A percentile compares a stretch with the other conserved stretches of the same genome.
These are phyloP conservation scores for Reinhardtius hippoglossoides DNA, from an alignment of 2,113 vertebrate genomes.

Conservation along the genomic window DNA sequence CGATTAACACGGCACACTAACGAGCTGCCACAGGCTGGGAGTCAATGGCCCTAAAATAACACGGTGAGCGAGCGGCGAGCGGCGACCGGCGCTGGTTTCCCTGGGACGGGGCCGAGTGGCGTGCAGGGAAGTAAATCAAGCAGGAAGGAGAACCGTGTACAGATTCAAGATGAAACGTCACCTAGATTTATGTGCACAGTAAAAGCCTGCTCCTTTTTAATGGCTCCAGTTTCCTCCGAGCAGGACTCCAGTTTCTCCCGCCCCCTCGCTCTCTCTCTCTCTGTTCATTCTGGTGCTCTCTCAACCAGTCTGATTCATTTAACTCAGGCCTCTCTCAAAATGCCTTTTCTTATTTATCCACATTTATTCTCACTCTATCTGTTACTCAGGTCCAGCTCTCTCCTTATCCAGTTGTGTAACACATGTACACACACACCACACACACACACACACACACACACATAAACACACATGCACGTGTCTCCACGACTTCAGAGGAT, in stretches of 20 bases:
- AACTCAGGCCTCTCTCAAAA: conserved; percentile 45
- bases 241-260: conserved; percentile 50
- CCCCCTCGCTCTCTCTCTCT: conserved; percentile 40
- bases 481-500: no score
- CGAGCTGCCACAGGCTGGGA: conserved; percentile 67
- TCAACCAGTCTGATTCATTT: conserved; percentile 37
- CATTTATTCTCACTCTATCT: conserved; percentile 2
- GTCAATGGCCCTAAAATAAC: conserved; percentile 77
- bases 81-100: conserved; percentile 33
- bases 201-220: conserved; percentile 80
- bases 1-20: conserved; percentile 78
- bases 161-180: conserved; percentile 82
- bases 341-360: not conserved
- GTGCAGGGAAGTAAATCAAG: conserved; percentile 78
- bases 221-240: conserved; percentile 75
- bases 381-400: not conserved
- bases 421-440: not conserved
- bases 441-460: not conserved
- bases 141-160: conserved; percentile 76
- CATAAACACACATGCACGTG: not conserved
- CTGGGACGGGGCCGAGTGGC: conserved; percentile 45
- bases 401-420: not conserved
- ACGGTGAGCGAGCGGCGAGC: conserved; percentile 14
- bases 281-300: not conserved
- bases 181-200: conserved; percentile 81